These are phyloP conservation scores for Bombus confusus DNA, from an alignment of 1,140 invertebrate species.

Conservation along the genomic window DNA sequence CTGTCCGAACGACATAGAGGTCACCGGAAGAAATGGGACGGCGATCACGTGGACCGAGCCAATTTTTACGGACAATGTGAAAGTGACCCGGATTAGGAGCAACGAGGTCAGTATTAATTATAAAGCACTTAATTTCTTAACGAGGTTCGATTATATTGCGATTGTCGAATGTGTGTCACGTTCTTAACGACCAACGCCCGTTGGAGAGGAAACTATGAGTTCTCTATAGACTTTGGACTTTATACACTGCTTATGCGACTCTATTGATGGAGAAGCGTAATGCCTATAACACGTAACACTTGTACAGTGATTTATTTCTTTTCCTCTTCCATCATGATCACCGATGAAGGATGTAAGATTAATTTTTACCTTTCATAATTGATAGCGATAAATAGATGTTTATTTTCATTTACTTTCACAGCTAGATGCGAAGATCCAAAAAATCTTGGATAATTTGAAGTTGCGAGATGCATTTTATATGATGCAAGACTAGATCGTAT, in stretches of 20 bases:
- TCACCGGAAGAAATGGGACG: constrained; percentile 75
- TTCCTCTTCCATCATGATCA: not conserved
- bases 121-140: constrained; percentile 1
- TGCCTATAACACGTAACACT: not conserved
- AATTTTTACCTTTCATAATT: no score
- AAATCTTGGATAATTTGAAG: not conserved
- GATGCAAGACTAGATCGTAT: not conserved
- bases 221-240: constrained; percentile 2
- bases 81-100: constrained; percentile 80
- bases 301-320: not conserved
- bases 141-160: not conserved
- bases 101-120: constrained; percentile 79
- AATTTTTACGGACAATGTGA: constrained; percentile 84
- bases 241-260: not conserved
- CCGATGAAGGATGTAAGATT: no score
- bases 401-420: not conserved
- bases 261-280: not conserved
- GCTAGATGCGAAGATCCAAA: not conserved
- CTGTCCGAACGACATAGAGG: constrained; percentile 79
- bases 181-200: not conserved
- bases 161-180: constrained; percentile 5
- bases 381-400: not conserved
- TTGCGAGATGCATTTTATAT: not conserved
- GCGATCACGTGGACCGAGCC: constrained; percentile 84
- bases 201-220: not conserved